phyloP scores from a whole-genome alignment of 2,113 vertebrate species.

The Podarcis muralis region DNA sequence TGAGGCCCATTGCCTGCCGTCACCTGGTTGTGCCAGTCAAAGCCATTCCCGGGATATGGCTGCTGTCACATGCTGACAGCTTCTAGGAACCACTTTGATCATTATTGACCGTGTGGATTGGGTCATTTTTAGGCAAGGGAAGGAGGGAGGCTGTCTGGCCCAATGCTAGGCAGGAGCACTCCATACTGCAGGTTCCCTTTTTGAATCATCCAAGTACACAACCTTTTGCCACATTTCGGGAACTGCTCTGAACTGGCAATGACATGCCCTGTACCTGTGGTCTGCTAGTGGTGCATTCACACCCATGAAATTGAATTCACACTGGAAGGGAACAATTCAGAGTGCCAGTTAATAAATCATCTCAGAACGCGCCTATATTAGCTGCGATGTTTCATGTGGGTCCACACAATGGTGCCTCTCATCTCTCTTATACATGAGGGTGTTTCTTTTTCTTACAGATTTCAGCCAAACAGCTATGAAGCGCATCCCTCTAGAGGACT shows the following conservation, averaged over 20 bases:
- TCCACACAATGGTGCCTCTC: background rate
- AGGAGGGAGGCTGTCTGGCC: background rate
- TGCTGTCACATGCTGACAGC: too few species aligned
- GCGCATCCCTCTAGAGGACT: background rate
- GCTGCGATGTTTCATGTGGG: background rate
- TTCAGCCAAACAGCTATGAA: slow-evolving; percentile 3
- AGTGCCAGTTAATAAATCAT: background rate
- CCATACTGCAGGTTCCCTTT: background rate
- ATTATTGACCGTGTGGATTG: too few species aligned
- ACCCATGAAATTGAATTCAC: background rate
- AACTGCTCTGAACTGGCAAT: background rate
- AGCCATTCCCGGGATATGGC: too few species aligned
- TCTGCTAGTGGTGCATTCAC: background rate
- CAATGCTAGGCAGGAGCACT: background rate
- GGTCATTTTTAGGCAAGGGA: too few species aligned
- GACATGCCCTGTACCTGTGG: background rate
- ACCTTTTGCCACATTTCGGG: background rate
- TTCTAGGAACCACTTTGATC: too few species aligned
- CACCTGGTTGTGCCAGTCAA: too few species aligned
- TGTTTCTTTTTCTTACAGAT: background rate
- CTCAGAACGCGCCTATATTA: background rate
- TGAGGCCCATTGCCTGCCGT: too few species aligned
- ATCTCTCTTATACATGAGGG: background rate
- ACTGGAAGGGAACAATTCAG: background rate
- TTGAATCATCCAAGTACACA: background rate